Evolutionary conservation across 2,888 invertebrate species (phyloP).

Genomic region (Himalopsyche tibetana): DNA sequence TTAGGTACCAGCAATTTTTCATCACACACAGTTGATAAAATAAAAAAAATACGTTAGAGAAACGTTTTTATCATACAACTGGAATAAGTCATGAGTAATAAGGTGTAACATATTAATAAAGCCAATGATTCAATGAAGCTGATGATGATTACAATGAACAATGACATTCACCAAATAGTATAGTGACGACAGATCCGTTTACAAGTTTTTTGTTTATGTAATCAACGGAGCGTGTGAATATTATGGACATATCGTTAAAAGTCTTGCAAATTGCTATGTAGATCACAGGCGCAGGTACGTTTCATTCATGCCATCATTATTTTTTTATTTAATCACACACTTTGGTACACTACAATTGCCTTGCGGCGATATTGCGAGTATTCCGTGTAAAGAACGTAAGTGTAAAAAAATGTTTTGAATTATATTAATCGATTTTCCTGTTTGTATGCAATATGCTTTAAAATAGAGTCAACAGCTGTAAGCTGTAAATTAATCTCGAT

Average conservation of each 20-base stretch:
- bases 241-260: not conserved
- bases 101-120: too few relatives aligned
- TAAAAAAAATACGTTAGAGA: too few relatives aligned
- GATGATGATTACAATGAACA: not conserved
- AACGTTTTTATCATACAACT: too few relatives aligned
- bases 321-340: constrained; percentile 9
- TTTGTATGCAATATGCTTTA: too few relatives aligned
- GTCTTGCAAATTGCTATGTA: constrained; percentile 20
- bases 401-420: not conserved
- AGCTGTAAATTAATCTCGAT: too few relatives aligned
- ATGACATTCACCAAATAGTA: constrained; percentile 2
- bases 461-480: too few relatives aligned
- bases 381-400: not conserved
- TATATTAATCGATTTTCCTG: too few relatives aligned
- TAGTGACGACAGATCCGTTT: constrained; percentile 6
- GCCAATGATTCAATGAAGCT: not conserved
- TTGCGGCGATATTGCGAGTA: not conserved
- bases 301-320: constrained; percentile 15
- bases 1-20: too few relatives aligned
- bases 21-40: too few relatives aligned
- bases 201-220: constrained; percentile 6
- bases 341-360: constrained; percentile 14
- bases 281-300: constrained; percentile 17
- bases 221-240: constrained; percentile 1
- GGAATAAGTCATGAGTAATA: too few relatives aligned